phyloP scores from a whole-genome alignment of 2,113 vertebrate genomes.

The Elgaria multicarinata region DNA sequence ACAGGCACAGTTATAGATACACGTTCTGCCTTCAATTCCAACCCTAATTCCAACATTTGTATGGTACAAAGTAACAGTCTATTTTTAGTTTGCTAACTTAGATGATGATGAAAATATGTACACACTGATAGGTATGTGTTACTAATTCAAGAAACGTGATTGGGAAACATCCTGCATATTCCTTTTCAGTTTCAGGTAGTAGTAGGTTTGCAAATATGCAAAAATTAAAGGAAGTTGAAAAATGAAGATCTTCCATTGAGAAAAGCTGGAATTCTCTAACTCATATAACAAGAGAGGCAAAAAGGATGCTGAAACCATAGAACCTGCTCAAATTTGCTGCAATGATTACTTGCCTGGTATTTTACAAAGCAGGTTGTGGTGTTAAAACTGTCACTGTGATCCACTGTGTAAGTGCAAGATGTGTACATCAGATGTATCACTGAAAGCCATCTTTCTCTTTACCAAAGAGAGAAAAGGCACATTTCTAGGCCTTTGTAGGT shows the following conservation, averaged over 20 bases:
- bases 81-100: constrained; percentile 12
- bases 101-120: background rate
- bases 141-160: background rate
- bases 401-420: background rate
- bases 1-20: background rate
- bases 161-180: background rate
- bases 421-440: background rate
- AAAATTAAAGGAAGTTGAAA: background rate
- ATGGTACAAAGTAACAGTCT: background rate
- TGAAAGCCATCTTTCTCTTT: background rate
- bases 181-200: background rate
- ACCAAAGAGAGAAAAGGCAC: background rate
- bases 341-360: background rate
- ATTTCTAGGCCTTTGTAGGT: background rate
- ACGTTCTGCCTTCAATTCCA: constrained; percentile 1
- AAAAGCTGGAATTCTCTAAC: background rate
- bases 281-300: background rate
- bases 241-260: background rate
- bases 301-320: background rate
- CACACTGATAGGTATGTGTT: background rate
- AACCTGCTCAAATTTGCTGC: background rate
- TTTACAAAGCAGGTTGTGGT: background rate
- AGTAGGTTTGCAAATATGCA: background rate
- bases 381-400: background rate
- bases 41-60: background rate